These are phyloP conservation scores for Oscheius sp. DNA, from an alignment of 2,888 invertebrate species.

Conservation along the genomic window DNA sequence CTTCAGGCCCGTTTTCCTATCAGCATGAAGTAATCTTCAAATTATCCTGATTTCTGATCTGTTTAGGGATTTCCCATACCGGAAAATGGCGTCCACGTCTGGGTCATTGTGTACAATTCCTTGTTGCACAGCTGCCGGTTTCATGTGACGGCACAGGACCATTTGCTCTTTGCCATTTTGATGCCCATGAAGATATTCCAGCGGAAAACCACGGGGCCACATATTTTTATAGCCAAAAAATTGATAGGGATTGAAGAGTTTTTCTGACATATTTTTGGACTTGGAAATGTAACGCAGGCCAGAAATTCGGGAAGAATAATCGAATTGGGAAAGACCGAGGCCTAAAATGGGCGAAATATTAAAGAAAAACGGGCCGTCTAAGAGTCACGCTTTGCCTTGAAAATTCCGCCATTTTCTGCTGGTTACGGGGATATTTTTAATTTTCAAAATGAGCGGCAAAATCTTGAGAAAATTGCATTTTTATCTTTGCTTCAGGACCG, in stretches of 20 bases:
- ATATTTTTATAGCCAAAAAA: constrained; percentile 47
- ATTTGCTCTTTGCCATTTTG: constrained; percentile 42
- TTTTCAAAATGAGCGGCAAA: too few relatives aligned
- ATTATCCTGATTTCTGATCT: not conserved
- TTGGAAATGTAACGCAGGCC: constrained; percentile 11
- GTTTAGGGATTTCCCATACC: constrained; percentile 13
- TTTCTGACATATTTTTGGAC: constrained; percentile 18
- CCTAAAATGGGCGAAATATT: constrained; percentile 22
- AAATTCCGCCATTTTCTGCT: too few relatives aligned
- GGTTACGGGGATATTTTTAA: too few relatives aligned
- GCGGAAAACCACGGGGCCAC: constrained; percentile 58
- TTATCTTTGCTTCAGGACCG: too few relatives aligned
- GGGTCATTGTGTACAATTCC: constrained; percentile 50
- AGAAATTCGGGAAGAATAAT: constrained; percentile 30
- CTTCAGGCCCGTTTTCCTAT: constrained; percentile 41
- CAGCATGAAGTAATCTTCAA: constrained; percentile 50
- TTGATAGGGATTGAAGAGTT: constrained; percentile 54
- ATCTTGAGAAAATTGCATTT: too few relatives aligned
- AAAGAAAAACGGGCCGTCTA: too few relatives aligned
- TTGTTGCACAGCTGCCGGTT: constrained; percentile 53
- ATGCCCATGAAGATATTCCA: constrained; percentile 47
- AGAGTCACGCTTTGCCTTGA: too few relatives aligned
- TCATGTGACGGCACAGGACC: constrained; percentile 41
- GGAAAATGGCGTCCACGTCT: constrained; percentile 54
- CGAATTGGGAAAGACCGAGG: constrained; percentile 47